Conservation (phyloP, 2,888 invertebrate genomes). For the Diogma glabrata region DNA sequence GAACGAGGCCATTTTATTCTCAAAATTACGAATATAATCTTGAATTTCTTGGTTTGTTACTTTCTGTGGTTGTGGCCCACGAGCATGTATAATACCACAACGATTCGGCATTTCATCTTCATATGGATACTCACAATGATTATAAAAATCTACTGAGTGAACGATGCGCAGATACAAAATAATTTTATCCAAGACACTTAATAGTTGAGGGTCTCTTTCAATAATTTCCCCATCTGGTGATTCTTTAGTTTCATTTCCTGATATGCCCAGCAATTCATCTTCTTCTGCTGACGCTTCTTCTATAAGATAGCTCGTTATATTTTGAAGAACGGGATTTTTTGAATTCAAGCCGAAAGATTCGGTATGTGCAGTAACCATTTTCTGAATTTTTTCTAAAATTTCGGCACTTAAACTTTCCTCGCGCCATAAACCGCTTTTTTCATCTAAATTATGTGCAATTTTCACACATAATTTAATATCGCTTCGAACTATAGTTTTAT, state of each 20-base stretch:
- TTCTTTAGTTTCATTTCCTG: conserved; percentile 40
- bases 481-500: conserved; percentile 76
- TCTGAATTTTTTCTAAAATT: conserved; percentile 3
- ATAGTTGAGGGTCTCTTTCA: conserved; percentile 58
- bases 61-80: conserved; percentile 79
- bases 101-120: conserved; percentile 99
- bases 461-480: conserved; percentile 89
- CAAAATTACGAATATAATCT: conserved; percentile 68
- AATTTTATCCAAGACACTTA: conserved; percentile 65
- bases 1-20: conserved; percentile 84
- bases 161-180: conserved; percentile 91
- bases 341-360: conserved; percentile 56
- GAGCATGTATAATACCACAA: conserved; percentile 95
- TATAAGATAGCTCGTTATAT: conserved; percentile 94
- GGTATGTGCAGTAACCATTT: conserved; percentile 1
- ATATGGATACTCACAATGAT: conserved; percentile 96
- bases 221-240: conserved; percentile 41
- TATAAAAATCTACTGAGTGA: conserved; percentile 98
- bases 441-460: conserved; percentile 82
- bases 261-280: conserved; percentile 75
- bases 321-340: conserved; percentile 87
- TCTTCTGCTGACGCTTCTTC: conserved; percentile 98
- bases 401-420: conserved; percentile 33
- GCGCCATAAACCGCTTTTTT: conserved; percentile 69
- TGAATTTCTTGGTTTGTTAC: conserved; percentile 41